A percentile compares a stretch with the other conserved stretches of the same genome.
These are phyloP conservation scores for Chrysoperla carnea DNA, from an alignment of 1,140 invertebrate genomes.

Conservation along the genomic window DNA sequence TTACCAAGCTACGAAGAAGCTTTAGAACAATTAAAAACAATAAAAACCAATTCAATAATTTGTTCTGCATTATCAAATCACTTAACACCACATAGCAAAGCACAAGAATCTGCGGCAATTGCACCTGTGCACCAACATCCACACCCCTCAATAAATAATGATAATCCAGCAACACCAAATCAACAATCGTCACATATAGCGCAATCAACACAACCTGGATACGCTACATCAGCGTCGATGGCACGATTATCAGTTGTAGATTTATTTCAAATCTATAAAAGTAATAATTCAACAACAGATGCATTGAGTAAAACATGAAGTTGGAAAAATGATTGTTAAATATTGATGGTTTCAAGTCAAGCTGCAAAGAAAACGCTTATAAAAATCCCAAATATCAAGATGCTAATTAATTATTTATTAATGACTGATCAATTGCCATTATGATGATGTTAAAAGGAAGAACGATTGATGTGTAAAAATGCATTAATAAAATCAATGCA, in stretches of 20 bases:
- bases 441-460: no score
- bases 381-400: no score
- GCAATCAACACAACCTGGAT: no score
- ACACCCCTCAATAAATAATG: background rate
- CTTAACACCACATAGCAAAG: background rate
- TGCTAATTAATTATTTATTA: no score
- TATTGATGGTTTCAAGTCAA: no score
- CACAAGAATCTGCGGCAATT: background rate
- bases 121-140: background rate
- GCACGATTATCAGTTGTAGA: background rate
- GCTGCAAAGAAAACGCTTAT: no score
- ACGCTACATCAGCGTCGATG: background rate
- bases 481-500: no score
- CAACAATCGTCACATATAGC: no score
- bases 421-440: no score
- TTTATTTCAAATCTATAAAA: background rate
- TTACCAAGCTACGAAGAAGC: conserved; percentile 41
- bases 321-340: no score
- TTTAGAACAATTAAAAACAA: conserved; percentile 28
- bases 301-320: background rate
- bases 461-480: no score
- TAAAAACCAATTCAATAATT: conserved; percentile 11
- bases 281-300: background rate
- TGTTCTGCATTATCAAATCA: background rate
- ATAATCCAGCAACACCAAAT: background rate